Base-by-base conservation (phyloP, 2,797 vertebrate species). In the Lerista edwardsae region DNA sequence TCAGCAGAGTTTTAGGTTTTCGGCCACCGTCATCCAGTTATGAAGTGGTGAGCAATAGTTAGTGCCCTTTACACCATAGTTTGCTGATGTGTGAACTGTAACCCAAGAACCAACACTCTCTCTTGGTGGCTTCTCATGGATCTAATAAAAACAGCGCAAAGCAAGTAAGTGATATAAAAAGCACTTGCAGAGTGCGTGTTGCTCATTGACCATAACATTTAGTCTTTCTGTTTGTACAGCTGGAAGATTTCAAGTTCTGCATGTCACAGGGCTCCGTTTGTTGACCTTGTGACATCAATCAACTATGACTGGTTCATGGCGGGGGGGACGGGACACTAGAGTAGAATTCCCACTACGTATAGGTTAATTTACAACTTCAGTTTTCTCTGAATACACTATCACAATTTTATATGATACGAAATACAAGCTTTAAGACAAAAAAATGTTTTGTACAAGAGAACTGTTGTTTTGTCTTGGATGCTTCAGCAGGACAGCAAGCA, bases 241-340 rank as follows among this genome's bases (percentile, higher is more conserved):
- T 95, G 90, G 89, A 88, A 91, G 85, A 84, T 79, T 86, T 93
- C 84, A 90, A 85, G 73, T 51, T 86, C 87, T 88, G 12, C 86
- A 55, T 51, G 14, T 92, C 92, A 78, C 79, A 85, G 73, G 89
- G 79, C 62, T 47, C 21, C 68, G 71, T 92, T 89, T 94, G 76
- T 85, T 93, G 84, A 85, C 86, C 83, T 89, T 88, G 64, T 84
- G 6, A 72, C 51, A 2, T 92, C 95, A 94, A 93, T 94, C 90
- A 95, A 83, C 87, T 86, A 80, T 64, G 75, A 72, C 74, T 17
- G 8, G 87, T 65, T 68, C 81, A 25, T 79, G 41, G 64, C 55
- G 80, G 89, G 87, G 84, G 47, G 47, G 9, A 14, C 9, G 9
- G 85, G 84, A n/a, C 21, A 4, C 4, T 27, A 64, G 76, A 59